These are phyloP conservation scores for Callitettix versicolor DNA, from an alignment of 1,140 invertebrate genomes.

Conservation along the genomic window DNA sequence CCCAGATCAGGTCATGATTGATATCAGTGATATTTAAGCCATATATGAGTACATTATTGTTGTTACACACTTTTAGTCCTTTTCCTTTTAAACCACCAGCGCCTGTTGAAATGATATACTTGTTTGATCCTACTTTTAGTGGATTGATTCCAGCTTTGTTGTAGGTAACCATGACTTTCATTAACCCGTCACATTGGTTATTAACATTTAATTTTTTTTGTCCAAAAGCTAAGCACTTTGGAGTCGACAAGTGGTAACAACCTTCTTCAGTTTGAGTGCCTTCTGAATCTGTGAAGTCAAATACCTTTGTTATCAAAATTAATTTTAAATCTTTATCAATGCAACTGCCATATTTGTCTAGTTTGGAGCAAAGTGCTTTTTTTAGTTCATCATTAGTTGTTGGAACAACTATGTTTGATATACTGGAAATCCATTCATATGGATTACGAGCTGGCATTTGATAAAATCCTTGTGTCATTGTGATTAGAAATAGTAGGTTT, in stretches of 20 bases:
- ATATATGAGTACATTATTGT: not conserved
- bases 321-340: not conserved
- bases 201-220: slow-evolving; percentile 3
- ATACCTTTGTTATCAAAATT: not conserved
- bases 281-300: slow-evolving; percentile 5
- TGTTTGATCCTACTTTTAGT: slow-evolving; percentile 1
- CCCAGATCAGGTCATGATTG: slow-evolving; percentile 3
- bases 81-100: slow-evolving; percentile 3
- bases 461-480: no score
- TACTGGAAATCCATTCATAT: no score
- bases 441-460: no score
- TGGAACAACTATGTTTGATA: not conserved
- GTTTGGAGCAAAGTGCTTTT: not conserved
- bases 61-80: not conserved
- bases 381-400: slow-evolving; percentile 2
- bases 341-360: not conserved
- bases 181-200: not conserved
- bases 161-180: not conserved
- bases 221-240: not conserved
- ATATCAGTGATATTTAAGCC: not conserved
- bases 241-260: not conserved
- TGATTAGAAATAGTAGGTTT: no score
- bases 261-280: not conserved
- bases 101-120: not conserved
- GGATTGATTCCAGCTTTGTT: not conserved